phyloP scores from a whole-genome alignment of 1,140 invertebrate genomes.

The Drosophila tristis region DNA sequence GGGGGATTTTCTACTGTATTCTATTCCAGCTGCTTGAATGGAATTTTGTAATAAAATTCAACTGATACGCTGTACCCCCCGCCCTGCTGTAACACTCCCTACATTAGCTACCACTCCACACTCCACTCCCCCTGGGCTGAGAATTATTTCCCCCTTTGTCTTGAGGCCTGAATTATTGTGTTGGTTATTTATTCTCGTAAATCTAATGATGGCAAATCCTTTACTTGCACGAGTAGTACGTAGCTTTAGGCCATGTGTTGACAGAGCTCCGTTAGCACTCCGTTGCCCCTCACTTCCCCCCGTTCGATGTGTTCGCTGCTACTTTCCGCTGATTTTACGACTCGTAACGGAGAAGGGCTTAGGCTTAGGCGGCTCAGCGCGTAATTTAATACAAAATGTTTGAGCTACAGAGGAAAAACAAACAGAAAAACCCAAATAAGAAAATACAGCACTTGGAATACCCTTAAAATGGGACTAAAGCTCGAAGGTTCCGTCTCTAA shows the following conservation, averaged over 20 bases:
- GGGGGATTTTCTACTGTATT: neutral
- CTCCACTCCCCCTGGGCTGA: neutral
- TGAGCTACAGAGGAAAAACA: slow-evolving; percentile 20
- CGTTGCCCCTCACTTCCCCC: slow-evolving; percentile 2
- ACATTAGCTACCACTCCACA: neutral
- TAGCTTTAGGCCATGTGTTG: slow-evolving; percentile 40
- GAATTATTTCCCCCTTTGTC: slow-evolving; percentile 12
- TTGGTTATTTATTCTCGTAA: slow-evolving; percentile 40
- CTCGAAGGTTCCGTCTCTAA: no score
- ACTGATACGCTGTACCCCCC: slow-evolving; percentile 14
- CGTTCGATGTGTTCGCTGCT: neutral
- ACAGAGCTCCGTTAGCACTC: slow-evolving; percentile 52
- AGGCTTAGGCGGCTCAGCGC: slow-evolving; percentile 72
- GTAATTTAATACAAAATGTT: slow-evolving; percentile 74
- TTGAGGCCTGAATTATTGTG: slow-evolving; percentile 29
- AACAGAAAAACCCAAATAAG: neutral
- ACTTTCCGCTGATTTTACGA: slow-evolving; percentile 53
- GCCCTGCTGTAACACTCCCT: slow-evolving; percentile 6
- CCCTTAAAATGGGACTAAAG: neutral
- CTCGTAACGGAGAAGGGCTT: slow-evolving; percentile 69
- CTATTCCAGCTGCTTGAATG: slow-evolving; percentile 9
- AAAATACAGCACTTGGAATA: neutral
- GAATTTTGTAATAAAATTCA: slow-evolving; percentile 28
- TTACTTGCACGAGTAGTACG: slow-evolving; percentile 25
- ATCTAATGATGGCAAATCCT: slow-evolving; percentile 52